Evolutionary conservation across 2,113 vertebrate genomes (phyloP).

Genomic region (Canis aureus): DNA sequence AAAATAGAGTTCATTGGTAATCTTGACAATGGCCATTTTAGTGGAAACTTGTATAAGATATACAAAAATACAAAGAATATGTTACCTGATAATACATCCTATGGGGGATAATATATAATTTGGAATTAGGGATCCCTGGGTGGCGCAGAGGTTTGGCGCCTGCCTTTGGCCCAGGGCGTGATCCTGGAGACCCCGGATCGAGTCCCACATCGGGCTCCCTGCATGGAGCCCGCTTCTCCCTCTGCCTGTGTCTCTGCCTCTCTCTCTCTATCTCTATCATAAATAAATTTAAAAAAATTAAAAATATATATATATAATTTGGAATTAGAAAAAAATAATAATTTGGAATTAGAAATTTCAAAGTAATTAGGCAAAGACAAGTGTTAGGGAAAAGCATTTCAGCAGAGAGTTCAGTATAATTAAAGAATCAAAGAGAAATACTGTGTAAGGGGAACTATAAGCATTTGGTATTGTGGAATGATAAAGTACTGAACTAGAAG

Average conservation of each 20-base stretch:
- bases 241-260: no score
- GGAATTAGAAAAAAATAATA: not conserved
- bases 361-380: not conserved
- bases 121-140: not conserved
- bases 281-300: no score
- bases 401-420: not conserved
- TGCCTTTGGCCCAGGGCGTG: no score
- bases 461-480: not conserved
- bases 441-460: not conserved
- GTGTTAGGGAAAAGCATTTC: not conserved
- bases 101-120: not conserved
- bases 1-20: not conserved
- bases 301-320: not conserved
- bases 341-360: slow-evolving; percentile 13
- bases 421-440: not conserved
- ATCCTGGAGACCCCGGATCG: no score
- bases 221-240: no score
- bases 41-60: not conserved
- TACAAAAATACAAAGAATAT: not conserved
- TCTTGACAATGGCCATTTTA: not conserved
- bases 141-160: no score
- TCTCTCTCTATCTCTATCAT: no score
- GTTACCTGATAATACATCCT: not conserved
- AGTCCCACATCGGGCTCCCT: no score
- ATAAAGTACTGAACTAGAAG: not conserved